Base-by-base conservation (phyloP, 2,888 invertebrate genomes). In the Heliconius ismenius region DNA sequence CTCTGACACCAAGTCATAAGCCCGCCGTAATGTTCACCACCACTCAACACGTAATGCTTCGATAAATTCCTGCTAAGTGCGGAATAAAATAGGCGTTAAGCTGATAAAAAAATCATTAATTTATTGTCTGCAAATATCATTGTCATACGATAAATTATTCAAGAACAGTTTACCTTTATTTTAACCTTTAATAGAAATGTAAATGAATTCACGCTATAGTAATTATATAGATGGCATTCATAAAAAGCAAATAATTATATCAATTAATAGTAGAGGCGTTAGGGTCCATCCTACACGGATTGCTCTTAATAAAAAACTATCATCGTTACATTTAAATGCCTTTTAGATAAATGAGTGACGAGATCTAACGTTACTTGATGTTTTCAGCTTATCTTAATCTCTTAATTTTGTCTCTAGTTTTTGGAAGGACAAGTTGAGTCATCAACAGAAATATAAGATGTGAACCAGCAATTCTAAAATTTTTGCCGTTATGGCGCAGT, bases 171-270 rank as follows among this genome's bases (percentile, higher is more conserved):
- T 58, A 36, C 32, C 70, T 70, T 58, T 36, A 58, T 15, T 36
- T 32, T 70, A 70, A 58, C 70, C 70, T 70, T 70, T 54, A 73
- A 76, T 73, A 73, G 43, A 18, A 39, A 67, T 39, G 24, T 13
- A 39, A 43, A 67, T 67, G 69, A 28, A 21, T 70, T 70, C 70
- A 26, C 36, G 54, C 32, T 70, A 58, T 58, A 18, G 32, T 70
- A 58, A 70, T 70, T 36, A 70, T 58, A 70, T 70, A 70, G 58
- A 70, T 70, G 70, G 24, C 58, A 70, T 70, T 54, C 13, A 70
- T 32, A 58, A 54, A 32, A 54, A 70, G 10, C 28, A 58, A 58
- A 70, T 24, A 24, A 39, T n/a, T 15, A 13, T 18, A 36, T 70
- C 32, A 32, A 24, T 58, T 24, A 32, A 49, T 49, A 18, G 58